Evolutionary conservation across 1,140 invertebrate genomes (phyloP).

Genomic region (Hycleus phaleratus): DNA sequence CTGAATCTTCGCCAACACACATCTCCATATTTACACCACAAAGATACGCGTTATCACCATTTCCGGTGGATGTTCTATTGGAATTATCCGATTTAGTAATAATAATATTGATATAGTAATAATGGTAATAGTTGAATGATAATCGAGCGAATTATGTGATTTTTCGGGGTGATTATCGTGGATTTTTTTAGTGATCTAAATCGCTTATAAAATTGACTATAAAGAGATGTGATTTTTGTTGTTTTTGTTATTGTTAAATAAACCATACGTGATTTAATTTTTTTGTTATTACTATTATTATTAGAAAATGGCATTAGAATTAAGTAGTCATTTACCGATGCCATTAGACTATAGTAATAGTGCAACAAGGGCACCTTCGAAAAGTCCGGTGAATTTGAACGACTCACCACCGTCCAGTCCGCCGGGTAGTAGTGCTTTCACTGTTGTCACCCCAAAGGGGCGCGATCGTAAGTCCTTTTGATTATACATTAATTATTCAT

Average conservation of each 20-base stretch:
- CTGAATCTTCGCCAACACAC: constrained; percentile 25
- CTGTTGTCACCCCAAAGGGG: constrained; percentile 35
- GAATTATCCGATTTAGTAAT: no score
- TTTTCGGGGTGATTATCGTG: no score
- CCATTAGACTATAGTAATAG: constrained; percentile 38
- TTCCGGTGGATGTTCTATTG: no score
- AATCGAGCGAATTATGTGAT: no score
- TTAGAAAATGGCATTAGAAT: constrained; percentile 34
- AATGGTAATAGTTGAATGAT: no score
- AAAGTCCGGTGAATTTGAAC: constrained; percentile 33
- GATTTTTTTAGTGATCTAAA: neutral
- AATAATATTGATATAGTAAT: no score
- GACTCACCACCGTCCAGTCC: constrained; percentile 32
- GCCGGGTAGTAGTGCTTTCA: constrained; percentile 37
- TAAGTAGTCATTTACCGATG: constrained; percentile 36
- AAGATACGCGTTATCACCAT: neutral
- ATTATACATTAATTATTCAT: no score
- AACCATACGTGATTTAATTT: neutral
- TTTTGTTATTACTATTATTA: neutral
- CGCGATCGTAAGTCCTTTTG: constrained; percentile 19
- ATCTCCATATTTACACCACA: constrained; percentile 2
- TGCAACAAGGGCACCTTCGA: constrained; percentile 25
- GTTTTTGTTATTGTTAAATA: neutral
- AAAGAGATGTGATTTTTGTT: neutral
- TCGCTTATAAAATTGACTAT: neutral